Conservation (phyloP, 2,797 vertebrate species). For the Lithobates sylvaticus region DNA sequence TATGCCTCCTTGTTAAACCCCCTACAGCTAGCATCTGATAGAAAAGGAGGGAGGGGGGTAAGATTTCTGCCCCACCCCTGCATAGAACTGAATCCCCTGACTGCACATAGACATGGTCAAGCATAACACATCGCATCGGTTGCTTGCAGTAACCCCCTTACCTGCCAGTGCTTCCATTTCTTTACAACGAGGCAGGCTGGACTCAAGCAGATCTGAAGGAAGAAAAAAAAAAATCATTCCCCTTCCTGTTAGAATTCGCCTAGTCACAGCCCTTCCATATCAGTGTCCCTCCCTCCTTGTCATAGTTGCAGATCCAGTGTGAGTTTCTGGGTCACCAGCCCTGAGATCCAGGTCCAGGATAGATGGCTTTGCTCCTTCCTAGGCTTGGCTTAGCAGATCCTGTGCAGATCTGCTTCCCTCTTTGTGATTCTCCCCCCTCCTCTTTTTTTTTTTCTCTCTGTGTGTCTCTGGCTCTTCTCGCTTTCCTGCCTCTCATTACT, state of each 20-base stretch:
- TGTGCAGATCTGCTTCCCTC: constrained; percentile 20
- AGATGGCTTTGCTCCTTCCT: constrained; percentile 27
- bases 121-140: constrained; percentile 10
- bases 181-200: constrained; percentile 49
- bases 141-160: constrained; percentile 47
- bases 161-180: constrained; percentile 50
- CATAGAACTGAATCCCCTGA: constrained; percentile 12
- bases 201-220: constrained; percentile 25
- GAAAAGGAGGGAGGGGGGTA: background rate
- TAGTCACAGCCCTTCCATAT: constrained; percentile 54
- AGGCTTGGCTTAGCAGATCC: constrained; percentile 46
- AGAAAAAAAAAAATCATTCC: constrained; percentile 50
- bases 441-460: background rate
- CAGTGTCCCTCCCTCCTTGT: constrained; percentile 40
- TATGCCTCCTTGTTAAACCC: constrained; percentile 3
- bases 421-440: background rate
- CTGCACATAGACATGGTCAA: constrained; percentile 18
- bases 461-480: constrained; percentile 24
- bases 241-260: constrained; percentile 59
- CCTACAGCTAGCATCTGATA: constrained; percentile 30
- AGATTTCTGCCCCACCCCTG: constrained; percentile 48
- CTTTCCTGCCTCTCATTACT: constrained; percentile 52
- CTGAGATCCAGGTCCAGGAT: constrained; percentile 43
- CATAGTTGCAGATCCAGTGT: constrained; percentile 31
- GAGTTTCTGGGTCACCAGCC: constrained; percentile 56